phyloP scores from a whole-genome alignment of 2,113 vertebrate genomes.

The Stictonetta naevosa region DNA sequence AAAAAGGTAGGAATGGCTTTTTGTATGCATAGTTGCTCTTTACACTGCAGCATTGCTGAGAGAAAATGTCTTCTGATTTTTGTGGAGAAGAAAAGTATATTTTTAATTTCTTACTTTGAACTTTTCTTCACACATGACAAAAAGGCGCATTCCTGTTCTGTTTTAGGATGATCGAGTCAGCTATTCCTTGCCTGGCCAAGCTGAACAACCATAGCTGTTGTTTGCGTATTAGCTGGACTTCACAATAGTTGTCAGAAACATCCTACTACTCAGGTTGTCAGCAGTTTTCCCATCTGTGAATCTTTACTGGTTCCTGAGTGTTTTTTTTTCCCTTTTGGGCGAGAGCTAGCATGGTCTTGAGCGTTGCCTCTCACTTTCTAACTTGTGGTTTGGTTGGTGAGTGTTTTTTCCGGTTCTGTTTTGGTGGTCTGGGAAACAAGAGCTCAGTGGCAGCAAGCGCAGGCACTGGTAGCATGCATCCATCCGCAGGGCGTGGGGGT shows the following conservation, averaged over 20 bases:
- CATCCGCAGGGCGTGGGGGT: neutral
- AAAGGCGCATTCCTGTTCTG: neutral
- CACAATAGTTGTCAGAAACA: slow-evolving; percentile 24
- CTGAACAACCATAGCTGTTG: slow-evolving; percentile 10
- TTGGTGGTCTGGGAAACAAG: neutral
- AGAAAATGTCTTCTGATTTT: neutral
- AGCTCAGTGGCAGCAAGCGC: neutral
- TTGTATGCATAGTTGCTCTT: neutral
- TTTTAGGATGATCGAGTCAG: neutral
- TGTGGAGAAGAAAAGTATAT: neutral
- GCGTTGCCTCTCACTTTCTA: neutral
- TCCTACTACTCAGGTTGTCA: slow-evolving; percentile 27
- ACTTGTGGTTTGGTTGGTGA: neutral
- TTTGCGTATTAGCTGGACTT: slow-evolving; percentile 29
- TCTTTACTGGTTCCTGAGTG: neutral
- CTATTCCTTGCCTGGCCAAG: slow-evolving; percentile 14
- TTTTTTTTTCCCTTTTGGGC: neutral
- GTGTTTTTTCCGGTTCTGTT: neutral
- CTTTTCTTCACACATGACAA: neutral
- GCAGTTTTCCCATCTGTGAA: slow-evolving; percentile 24
- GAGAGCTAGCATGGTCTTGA: neutral
- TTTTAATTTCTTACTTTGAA: slow-evolving; percentile 15
- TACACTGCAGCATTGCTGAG: neutral
- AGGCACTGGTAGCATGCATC: neutral
- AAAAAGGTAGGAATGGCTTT: neutral